Percentiles rank a stretch among this genome's conserved stretches.
Evolutionary conservation across 2,113 vertebrate species (phyloP).

Genomic region (Antigone vipio): DNA sequence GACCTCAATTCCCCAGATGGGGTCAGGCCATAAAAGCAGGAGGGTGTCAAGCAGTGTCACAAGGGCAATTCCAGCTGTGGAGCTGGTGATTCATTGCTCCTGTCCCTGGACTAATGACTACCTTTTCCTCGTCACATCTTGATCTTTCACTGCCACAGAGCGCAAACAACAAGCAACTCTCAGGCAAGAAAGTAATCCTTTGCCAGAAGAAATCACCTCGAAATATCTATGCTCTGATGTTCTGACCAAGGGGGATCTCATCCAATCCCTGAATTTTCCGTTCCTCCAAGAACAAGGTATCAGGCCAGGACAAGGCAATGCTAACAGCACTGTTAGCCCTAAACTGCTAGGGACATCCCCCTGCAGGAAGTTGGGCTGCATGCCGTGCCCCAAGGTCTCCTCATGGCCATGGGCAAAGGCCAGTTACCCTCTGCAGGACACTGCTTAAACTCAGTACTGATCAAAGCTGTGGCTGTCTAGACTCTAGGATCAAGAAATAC

Average conservation of each 20-base stretch:
- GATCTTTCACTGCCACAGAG: background rate
- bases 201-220: background rate
- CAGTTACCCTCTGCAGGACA: background rate
- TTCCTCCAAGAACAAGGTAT: background rate
- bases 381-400: background rate
- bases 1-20: background rate
- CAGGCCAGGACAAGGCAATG: background rate
- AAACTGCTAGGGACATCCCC: background rate
- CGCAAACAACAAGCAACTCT: background rate
- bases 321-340: background rate
- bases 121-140: background rate
- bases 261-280: background rate
- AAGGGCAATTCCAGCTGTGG: background rate
- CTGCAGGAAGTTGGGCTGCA: background rate
- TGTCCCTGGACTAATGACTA: background rate
- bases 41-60: background rate
- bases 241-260: background rate
- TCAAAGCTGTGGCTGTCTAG: background rate
- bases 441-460: background rate
- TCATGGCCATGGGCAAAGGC: background rate
- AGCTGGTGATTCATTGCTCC: background rate
- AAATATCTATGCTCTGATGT: background rate
- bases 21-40: background rate
- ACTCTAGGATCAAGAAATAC: background rate
- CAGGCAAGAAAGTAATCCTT: background rate